These are phyloP conservation scores for Lottia gigantea DNA, from an alignment of 2,888 invertebrate genomes.

Conservation along the genomic window DNA sequence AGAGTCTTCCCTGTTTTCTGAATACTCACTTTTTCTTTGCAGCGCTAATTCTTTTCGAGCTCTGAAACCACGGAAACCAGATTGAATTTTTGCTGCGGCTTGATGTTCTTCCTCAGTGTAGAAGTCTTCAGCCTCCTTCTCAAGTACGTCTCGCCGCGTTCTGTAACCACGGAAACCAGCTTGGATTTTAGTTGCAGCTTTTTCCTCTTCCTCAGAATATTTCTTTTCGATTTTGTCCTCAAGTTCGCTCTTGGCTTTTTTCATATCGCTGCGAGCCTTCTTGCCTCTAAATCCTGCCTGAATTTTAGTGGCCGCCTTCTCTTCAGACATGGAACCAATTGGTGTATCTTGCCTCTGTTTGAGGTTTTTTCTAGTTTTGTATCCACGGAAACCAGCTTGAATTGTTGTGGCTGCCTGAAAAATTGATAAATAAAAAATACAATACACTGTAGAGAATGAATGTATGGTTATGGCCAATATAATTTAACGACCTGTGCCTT, in stretches of 20 bases:
- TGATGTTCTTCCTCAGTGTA: constrained; percentile 21
- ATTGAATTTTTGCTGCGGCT: constrained; percentile 39
- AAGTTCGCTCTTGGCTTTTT: constrained; percentile 5
- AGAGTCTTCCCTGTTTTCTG: background rate
- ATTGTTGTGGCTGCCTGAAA: constrained; percentile 21
- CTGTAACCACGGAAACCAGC: background rate
- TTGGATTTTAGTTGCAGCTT: constrained; percentile 1
- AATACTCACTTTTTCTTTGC: constrained; percentile 16
- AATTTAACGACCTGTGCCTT: no score
- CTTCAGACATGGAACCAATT: background rate
- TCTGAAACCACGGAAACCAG: constrained; percentile 33
- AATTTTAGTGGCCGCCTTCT: constrained; percentile 18
- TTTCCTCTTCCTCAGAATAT: background rate
- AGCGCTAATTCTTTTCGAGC: constrained; percentile 25
- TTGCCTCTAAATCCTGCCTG: constrained; percentile 27
- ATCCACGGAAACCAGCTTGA: constrained; percentile 28
- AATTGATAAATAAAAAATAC: no score
- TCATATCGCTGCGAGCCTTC: constrained; percentile 21
- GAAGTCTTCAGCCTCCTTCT: constrained; percentile 1
- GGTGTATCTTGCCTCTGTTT: background rate
- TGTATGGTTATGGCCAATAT: no score
- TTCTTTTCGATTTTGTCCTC: background rate
- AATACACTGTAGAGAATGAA: no score
- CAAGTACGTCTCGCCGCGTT: background rate
- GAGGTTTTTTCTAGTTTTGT: constrained; percentile 24